Evolutionary conservation across 2,797 vertebrate genomes (phyloP), one percentile per base, ranked within the genome.

Genomic region (Rhabdophis nuchalis): DNA sequence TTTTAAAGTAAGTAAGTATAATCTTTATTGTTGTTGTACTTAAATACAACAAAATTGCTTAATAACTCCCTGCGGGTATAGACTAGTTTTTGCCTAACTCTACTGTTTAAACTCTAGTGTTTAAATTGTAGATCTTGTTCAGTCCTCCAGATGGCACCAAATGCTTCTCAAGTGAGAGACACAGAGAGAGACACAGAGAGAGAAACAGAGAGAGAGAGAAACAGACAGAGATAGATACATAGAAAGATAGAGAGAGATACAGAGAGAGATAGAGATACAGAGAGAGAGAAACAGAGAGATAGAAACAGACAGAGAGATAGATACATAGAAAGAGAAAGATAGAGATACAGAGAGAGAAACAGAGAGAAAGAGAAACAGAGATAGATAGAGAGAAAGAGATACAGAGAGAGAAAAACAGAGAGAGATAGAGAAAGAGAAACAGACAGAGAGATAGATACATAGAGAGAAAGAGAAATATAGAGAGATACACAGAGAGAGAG

Each of bases 91-190:
- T n/a, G n/a, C n/a, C n/a, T n/a, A n/a, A n/a, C n/a, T n/a, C n/a
- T n/a, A n/a, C n/a, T n/a, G n/a, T n/a, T n/a, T n/a, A n/a, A n/a
- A n/a, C n/a, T n/a, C n/a, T n/a, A n/a, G 13, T 7, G 36, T 52
- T 60, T 46, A 25, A 57, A 85, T 16, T 92, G 90, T 12, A 90
- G 87, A 92, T 95, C 90, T 89, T 92, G 93, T 88, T 86, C 16
- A 90, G 89, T 94, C 93, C 95, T 94, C 64, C 90, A 95, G 95
- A 77, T 95, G 95, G 95, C 96, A 95, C 89, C 88, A 94, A 85
- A 88, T 61, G 88, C 57, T 94, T 90, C 90, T 18, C 6, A 77
- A 60, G 14, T 68, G 46, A 54, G 32, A 89, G 50, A 92, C 5
- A 58, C 20, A 58, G 77, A 50, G 3, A 23, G 20, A 18, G 32